phyloP scores from a whole-genome alignment of 2,113 vertebrate genomes.

The Thryonomys swinderianus region DNA sequence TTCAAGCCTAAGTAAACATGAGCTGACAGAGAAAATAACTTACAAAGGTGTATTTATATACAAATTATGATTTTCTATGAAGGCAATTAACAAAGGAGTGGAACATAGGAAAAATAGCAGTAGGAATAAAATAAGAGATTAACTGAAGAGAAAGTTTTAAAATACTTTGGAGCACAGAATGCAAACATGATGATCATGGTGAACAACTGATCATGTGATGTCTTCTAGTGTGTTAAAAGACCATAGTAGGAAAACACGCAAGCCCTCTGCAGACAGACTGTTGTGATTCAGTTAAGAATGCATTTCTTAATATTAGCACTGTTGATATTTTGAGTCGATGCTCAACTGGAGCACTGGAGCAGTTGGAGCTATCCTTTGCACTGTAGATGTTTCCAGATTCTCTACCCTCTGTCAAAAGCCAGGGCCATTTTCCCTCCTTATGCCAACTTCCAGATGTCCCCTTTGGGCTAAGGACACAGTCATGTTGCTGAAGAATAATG shows the following conservation, averaged over 20 bases:
- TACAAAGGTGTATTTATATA: neutral
- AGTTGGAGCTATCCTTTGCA: neutral
- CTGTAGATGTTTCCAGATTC: neutral
- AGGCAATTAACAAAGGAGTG: neutral
- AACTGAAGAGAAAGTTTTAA: neutral
- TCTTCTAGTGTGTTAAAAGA: neutral
- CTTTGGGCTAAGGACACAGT: neutral
- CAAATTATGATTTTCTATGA: neutral
- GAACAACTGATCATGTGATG: fast-evolving
- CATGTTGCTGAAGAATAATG: neutral
- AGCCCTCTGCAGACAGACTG: neutral
- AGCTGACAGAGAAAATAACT: neutral
- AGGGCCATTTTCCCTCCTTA: neutral
- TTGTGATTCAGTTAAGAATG: neutral
- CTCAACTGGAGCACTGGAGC: neutral
- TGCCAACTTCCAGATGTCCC: neutral
- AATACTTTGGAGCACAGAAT: neutral
- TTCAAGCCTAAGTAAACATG: neutral
- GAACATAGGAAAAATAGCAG: neutral
- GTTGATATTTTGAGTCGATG: neutral
- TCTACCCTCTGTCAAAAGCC: no score
- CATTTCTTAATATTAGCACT: neutral
- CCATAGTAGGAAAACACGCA: neutral
- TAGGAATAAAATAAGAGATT: neutral
- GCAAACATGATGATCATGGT: fast-evolving